Conservation (phyloP, 2,113 vertebrate genomes). For the Girardinichthys multiradiatus region DNA sequence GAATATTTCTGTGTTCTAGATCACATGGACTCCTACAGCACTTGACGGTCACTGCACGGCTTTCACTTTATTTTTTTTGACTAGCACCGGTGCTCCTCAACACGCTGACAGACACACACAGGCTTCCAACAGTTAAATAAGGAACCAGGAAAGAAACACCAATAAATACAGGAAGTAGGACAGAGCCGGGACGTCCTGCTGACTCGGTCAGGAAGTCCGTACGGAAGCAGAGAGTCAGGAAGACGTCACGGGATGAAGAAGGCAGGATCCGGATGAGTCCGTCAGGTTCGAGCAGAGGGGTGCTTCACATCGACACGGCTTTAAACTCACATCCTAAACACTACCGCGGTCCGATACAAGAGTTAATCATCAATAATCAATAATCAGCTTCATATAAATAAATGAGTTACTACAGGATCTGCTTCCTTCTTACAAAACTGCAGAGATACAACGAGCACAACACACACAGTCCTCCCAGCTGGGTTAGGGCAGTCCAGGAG, state of each 20-base stretch:
- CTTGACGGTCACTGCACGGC: conserved; percentile 74
- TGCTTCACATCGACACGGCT: conserved; percentile 69
- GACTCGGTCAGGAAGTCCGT: conserved; percentile 40
- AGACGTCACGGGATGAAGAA: conserved; percentile 61
- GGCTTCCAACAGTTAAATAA: conserved; percentile 64
- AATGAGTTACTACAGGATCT: conserved; percentile 74
- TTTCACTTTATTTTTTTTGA: conserved; percentile 58
- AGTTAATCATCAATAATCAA: conserved; percentile 69
- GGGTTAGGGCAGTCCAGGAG: too few species aligned
- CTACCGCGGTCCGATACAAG: conserved; percentile 76
- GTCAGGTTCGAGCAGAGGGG: conserved; percentile 40
- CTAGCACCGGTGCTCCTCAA: conserved; percentile 74
- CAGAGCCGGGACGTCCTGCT: conserved; percentile 56
- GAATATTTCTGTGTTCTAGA: conserved; percentile 71
- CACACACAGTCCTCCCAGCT: neutral
- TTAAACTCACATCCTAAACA: conserved; percentile 78
- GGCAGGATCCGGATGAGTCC: conserved; percentile 49
- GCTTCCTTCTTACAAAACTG: conserved; percentile 68
- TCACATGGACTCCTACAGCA: conserved; percentile 74
- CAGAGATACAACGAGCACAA: conserved; percentile 69
- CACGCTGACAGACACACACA: conserved; percentile 54
- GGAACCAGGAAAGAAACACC: conserved; percentile 47
- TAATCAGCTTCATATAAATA: conserved; percentile 72
- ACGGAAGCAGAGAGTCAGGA: conserved; percentile 50
- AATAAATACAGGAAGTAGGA: conserved; percentile 79